phyloP scores from a whole-genome alignment of 2,797 vertebrate species.

The Parambassis ranga region DNA sequence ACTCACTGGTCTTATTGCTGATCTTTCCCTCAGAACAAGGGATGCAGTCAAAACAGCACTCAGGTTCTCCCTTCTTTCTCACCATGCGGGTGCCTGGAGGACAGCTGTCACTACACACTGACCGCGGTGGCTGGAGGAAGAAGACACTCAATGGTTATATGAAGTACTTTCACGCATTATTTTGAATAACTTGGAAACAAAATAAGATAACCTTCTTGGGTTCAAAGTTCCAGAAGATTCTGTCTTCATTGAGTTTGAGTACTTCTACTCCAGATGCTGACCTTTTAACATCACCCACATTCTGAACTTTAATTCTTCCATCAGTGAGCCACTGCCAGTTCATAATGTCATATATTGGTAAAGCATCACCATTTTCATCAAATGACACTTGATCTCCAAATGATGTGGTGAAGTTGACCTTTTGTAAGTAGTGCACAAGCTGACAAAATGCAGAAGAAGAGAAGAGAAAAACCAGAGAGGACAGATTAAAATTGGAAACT shows the following conservation, averaged over 20 bases:
- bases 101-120: slow-evolving; percentile 77
- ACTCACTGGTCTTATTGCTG: slow-evolving; percentile 72
- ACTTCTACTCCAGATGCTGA: slow-evolving; percentile 33
- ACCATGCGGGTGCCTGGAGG: slow-evolving; percentile 69
- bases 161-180: no score
- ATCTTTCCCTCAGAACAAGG: slow-evolving; percentile 73
- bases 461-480: not conserved
- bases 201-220: slow-evolving; percentile 33
- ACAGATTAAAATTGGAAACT: no score
- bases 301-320: slow-evolving; percentile 49
- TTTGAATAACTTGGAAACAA: no score
- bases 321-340: slow-evolving; percentile 68
- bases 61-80: slow-evolving; percentile 56
- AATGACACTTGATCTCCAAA: slow-evolving; percentile 75
- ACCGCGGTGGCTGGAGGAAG: slow-evolving; percentile 55
- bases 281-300: slow-evolving; percentile 65
- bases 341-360: slow-evolving; percentile 76
- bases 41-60: slow-evolving; percentile 78
- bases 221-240: slow-evolving; percentile 74
- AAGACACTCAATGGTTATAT: not conserved
- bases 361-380: slow-evolving; percentile 71
- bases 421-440: slow-evolving; percentile 69
- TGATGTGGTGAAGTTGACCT: slow-evolving; percentile 69
- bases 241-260: slow-evolving; percentile 60
- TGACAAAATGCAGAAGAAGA: not conserved